Conservation (phyloP, 2,113 vertebrate genomes). For the Rutilus rutilus region DNA sequence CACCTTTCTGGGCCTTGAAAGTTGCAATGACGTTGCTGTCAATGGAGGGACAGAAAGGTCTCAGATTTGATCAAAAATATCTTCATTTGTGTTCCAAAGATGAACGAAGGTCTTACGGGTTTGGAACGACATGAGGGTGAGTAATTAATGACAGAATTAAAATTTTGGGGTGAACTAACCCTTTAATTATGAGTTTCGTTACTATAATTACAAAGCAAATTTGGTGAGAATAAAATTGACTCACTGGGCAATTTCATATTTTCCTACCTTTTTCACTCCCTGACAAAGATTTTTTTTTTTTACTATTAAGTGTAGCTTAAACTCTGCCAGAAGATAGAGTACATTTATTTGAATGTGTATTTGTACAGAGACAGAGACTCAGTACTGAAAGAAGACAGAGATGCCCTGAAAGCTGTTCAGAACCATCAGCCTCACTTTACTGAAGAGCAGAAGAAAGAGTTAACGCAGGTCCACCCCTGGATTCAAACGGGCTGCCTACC, state of each 20-base stretch:
- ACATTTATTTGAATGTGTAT: neutral
- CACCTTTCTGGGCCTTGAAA: too few relatives aligned
- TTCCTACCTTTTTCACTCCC: too few relatives aligned
- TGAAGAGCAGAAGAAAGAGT: slow-evolving; percentile 85
- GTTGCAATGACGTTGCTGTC: too few relatives aligned
- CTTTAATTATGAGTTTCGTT: neutral
- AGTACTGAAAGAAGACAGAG: slow-evolving; percentile 83
- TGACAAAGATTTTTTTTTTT: too few relatives aligned
- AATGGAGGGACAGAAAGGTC: too few relatives aligned
- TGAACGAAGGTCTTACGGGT: too few relatives aligned
- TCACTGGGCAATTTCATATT: neutral
- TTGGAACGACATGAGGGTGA: too few relatives aligned
- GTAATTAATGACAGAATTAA: too few relatives aligned
- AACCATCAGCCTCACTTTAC: slow-evolving; percentile 88
- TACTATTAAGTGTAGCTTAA: neutral
- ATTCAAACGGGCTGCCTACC: slow-evolving; percentile 83
- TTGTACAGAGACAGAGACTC: slow-evolving; percentile 79
- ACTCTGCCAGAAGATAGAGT: neutral
- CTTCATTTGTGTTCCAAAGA: too few relatives aligned
- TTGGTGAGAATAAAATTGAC: neutral
- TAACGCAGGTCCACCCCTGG: slow-evolving; percentile 88
- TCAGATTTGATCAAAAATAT: too few relatives aligned
- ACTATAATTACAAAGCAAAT: neutral
- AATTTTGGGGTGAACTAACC: too few relatives aligned
- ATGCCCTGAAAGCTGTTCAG: slow-evolving; percentile 82